Base-by-base conservation (phyloP, 2,888 invertebrate species). In the Priocnemis perturbator region DNA sequence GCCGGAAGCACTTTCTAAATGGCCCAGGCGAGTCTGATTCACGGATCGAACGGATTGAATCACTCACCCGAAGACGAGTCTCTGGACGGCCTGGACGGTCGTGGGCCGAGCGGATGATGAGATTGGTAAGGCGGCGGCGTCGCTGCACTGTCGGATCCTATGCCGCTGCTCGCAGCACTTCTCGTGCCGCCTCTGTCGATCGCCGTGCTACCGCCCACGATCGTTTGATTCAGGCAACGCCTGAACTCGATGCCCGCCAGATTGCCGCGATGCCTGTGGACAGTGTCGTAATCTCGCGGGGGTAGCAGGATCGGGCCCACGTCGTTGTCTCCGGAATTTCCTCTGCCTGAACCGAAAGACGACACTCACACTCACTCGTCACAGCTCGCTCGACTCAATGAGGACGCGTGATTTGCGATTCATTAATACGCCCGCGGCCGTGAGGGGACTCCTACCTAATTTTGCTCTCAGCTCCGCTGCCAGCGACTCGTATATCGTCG, bases 201-300 rank as follows among this genome's bases (percentile, higher is more conserved):
- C 50, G 82, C 81, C 3, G 83, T 86, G 76, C 90, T 91, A 66
- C 91, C 90, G 20, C 92, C 92, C 14, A 92, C 92, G 47, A 94
- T 94, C 81, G 93, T 94, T 83, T 93, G 92, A 84, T 94, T 95
- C 59, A 94, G 90, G 83, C 94, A 94, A 45, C 94, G 90, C 58
- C 94, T 89, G 73, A 92, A 88, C 84, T 95, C 94, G 80, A 94
- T 94, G 30, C 93, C 94, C n/a, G 93, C 92, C 59, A 95, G 88
- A 86, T 95, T 95, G 7, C 95, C 95, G 72, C 94, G 92, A 71
- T 92, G 94, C 63, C 95, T 92, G 86, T 96, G 95, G 2, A 97
- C 95, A 0, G 97, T 97, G 89, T 98, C 98, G 90, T 98, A 98
- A 89, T 98, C 98, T 30, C 97, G 92, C 0, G 98, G 98, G 0